Evolutionary conservation across 2,888 invertebrate species (phyloP).

Genomic region (Drosophila tripunctata): DNA sequence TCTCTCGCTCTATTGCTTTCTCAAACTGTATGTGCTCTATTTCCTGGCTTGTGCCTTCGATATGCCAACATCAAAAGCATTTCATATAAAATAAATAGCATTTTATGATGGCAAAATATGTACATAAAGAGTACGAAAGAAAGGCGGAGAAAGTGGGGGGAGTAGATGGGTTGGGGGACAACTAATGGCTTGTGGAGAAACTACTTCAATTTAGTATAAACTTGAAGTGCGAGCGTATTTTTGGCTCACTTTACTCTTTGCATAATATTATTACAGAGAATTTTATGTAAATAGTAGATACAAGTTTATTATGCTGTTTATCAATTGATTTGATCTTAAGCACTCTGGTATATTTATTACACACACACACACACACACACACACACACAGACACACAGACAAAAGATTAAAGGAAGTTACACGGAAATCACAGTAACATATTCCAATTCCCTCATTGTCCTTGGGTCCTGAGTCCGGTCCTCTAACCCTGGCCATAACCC

Average conservation of each 20-base stretch:
- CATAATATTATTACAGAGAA: slow-evolving; percentile 68
- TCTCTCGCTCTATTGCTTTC: background rate
- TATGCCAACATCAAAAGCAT: slow-evolving; percentile 62
- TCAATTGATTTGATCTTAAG: slow-evolving; percentile 80
- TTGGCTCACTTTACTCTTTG: slow-evolving; percentile 56
- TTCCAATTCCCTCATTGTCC: slow-evolving; percentile 59
- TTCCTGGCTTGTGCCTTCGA: slow-evolving; percentile 40
- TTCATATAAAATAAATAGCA: slow-evolving; percentile 59
- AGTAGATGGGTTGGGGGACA: too few species aligned
- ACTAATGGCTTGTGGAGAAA: slow-evolving; percentile 46
- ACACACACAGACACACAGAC: slow-evolving; percentile 3
- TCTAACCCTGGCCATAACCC: slow-evolving; percentile 56
- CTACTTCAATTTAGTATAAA: slow-evolving; percentile 56
- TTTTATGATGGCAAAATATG: slow-evolving; percentile 56
- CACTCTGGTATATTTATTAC: slow-evolving; percentile 75
- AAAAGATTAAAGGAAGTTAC: slow-evolving; percentile 55
- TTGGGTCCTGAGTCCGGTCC: slow-evolving; percentile 25
- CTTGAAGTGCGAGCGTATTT: slow-evolving; percentile 27
- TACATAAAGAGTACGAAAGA: slow-evolving; percentile 21
- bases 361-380: slow-evolving; percentile 38
- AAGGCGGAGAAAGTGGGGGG: background rate
- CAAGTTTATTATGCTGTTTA: slow-evolving; percentile 77
- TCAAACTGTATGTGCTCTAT: slow-evolving; percentile 4
- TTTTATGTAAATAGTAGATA: slow-evolving; percentile 76
- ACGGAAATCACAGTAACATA: slow-evolving; percentile 72